Percentiles rank a stretch among this genome's conserved stretches.
phyloP scores from a whole-genome alignment of 2,888 invertebrate genomes.

The Caenorhabditis sulstoni region DNA sequence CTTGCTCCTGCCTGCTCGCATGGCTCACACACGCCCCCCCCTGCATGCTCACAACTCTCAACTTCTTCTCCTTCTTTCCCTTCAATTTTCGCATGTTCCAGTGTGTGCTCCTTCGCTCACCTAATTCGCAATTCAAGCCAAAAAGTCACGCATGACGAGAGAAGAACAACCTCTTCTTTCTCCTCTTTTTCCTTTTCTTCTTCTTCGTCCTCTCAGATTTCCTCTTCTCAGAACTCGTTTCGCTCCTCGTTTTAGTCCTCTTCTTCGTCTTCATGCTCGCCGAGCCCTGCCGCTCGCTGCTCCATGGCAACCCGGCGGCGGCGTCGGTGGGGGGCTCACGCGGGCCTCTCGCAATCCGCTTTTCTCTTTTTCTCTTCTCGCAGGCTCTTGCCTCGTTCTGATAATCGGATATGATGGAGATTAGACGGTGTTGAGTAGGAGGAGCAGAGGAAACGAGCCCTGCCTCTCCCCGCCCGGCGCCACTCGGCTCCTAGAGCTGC shows the following conservation, averaged over 20 bases:
- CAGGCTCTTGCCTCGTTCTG: conserved; percentile 10
- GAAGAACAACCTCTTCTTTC: conserved; percentile 28
- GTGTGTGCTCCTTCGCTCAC: conserved; percentile 3
- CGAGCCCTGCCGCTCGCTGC: neutral
- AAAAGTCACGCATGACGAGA: conserved; percentile 42
- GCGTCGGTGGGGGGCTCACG: no score
- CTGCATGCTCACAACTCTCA: conserved; percentile 8
- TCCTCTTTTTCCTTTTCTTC: conserved; percentile 15
- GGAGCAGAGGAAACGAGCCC: conserved; percentile 9
- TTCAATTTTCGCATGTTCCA: conserved; percentile 34
- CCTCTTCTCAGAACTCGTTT: neutral
- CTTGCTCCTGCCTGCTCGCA: conserved; percentile 28
- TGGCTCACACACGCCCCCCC: conserved; percentile 26
- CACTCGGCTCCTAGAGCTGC: conserved; percentile 11
- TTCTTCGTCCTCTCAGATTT: conserved; percentile 10
- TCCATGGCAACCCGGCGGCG: neutral
- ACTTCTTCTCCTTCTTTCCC: no score
- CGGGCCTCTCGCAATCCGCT: neutral
- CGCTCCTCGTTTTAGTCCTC: neutral
- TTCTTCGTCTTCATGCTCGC: no score
- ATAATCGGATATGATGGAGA: conserved; percentile 51
- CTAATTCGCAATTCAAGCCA: conserved; percentile 49
- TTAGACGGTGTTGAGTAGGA: conserved; percentile 45
- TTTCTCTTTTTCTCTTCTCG: neutral
- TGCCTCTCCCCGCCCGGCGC: conserved; percentile 24